phyloP scores from a whole-genome alignment of 2,888 invertebrate species.

The Emmelina monodactyla region DNA sequence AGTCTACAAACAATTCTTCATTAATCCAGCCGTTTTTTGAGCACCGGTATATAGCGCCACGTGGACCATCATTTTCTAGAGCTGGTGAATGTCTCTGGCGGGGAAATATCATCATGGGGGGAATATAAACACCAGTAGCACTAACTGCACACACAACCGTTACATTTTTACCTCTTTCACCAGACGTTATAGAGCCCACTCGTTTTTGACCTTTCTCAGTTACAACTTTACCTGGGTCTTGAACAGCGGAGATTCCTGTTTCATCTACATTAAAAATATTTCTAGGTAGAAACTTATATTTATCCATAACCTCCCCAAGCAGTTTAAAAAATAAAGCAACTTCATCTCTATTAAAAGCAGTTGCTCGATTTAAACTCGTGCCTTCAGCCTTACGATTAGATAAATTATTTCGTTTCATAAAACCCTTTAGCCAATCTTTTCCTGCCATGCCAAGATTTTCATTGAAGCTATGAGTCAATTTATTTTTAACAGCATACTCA shows the following conservation, averaged over 20 bases:
- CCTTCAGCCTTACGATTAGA: conserved; percentile 22
- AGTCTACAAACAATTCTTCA: conserved; percentile 6
- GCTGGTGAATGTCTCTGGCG: conserved; percentile 22
- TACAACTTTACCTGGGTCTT: conserved; percentile 22
- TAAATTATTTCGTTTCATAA: conserved; percentile 9
- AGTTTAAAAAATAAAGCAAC: conserved; percentile 19
- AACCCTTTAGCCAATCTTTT: conserved; percentile 3
- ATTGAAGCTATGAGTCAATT: conserved; percentile 3
- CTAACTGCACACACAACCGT: conserved; percentile 27
- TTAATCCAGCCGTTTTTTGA: conserved; percentile 11
- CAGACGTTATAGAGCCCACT: conserved; percentile 26
- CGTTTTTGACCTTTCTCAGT: conserved; percentile 23
- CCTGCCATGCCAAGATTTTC: conserved; percentile 3
- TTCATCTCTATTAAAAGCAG: conserved; percentile 21
- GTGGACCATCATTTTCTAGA: conserved; percentile 24
- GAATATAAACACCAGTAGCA: conserved; percentile 26
- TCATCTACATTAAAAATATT: conserved; percentile 30
- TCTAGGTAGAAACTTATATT: conserved; percentile 17
- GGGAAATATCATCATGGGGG: conserved; percentile 20
- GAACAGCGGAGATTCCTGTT: conserved; percentile 25
- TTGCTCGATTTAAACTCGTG: conserved; percentile 21
- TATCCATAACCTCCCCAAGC: conserved; percentile 17
- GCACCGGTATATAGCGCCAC: conserved; percentile 15
- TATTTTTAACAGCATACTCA: conserved; percentile 3
- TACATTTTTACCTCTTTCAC: conserved; percentile 13